Evolutionary conservation across 2,797 vertebrate species (phyloP).

Genomic region (Leucoraja ocellata): DNA sequence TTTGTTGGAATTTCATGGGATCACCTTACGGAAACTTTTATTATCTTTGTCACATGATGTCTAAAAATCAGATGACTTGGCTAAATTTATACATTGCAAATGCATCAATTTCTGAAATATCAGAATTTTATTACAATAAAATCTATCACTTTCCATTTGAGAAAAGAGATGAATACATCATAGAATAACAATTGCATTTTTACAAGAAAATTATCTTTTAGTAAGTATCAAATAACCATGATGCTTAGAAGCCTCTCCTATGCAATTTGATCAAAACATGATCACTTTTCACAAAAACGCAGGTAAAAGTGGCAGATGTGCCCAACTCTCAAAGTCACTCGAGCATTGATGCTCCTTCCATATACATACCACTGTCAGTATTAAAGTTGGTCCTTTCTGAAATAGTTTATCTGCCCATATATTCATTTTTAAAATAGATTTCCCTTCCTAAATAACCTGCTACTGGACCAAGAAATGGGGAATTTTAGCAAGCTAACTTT

Average conservation of each 20-base stretch:
- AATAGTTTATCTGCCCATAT: background rate
- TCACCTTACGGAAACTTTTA: background rate
- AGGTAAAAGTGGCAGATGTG: constrained; percentile 38
- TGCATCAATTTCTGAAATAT: constrained; percentile 32
- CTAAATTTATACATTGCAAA: constrained; percentile 28
- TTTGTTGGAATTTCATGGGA: background rate
- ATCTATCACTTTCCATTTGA: constrained; percentile 41
- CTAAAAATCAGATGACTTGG: background rate
- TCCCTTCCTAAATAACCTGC: constrained; percentile 19
- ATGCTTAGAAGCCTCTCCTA: constrained; percentile 41
- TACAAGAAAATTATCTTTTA: constrained; percentile 42
- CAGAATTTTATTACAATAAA: constrained; percentile 42
- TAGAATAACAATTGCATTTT: constrained; percentile 43
- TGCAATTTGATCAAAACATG: constrained; percentile 41
- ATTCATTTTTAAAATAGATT: constrained; percentile 16
- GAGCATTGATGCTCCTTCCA: background rate
- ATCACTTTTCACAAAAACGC: constrained; percentile 39
- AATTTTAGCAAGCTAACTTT: constrained; percentile 29
- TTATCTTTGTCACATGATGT: background rate
- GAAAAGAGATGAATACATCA: constrained; percentile 42
- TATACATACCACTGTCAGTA: constrained; percentile 22
- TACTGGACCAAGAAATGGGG: background rate
- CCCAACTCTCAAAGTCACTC: background rate
- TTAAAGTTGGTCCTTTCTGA: constrained; percentile 12
- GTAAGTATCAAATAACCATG: constrained; percentile 42